phyloP scores from a whole-genome alignment of 37 sponge, comb jelly and placozoan genomes.

The Spongia lamella region DNA sequence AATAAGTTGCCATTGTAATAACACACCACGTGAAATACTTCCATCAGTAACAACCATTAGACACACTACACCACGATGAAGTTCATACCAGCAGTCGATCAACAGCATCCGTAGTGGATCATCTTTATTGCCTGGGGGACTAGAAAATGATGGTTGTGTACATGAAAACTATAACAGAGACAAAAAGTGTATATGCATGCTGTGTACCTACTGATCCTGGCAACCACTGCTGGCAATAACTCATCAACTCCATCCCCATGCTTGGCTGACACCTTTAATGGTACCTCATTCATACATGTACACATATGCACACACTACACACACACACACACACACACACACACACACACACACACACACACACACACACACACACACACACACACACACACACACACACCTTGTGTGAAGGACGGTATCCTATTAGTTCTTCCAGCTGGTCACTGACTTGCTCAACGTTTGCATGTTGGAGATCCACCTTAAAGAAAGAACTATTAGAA shows the following conservation, averaged over 20 bases:
- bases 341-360: not conserved
- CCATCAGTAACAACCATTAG: conserved; percentile 78
- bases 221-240: conserved; percentile 60
- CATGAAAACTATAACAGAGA: conserved; percentile 1
- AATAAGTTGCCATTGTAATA: not conserved
- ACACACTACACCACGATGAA: conserved; percentile 86
- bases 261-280: conserved; percentile 80
- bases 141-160: conserved; percentile 9
- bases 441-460: conserved; percentile 51
- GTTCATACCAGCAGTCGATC: conserved; percentile 91
- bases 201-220: conserved; percentile 57
- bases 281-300: not conserved
- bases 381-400: not conserved
- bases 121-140: conserved; percentile 21
- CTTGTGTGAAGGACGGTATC: conserved; percentile 23
- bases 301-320: conserved; percentile 3
- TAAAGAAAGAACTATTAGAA: not conserved
- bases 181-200: not conserved
- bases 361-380: not conserved
- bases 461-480: conserved; percentile 78
- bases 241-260: conserved; percentile 69
- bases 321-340: not conserved
- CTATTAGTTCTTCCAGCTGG: conserved; percentile 70
- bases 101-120: conserved; percentile 58
- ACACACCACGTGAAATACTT: conserved; percentile 41